Percentiles rank a stretch among this genome's conserved stretches.
These are phyloP conservation scores for Piaya cayana DNA, from an alignment of 2,113 vertebrate genomes.

Conservation along the genomic window DNA sequence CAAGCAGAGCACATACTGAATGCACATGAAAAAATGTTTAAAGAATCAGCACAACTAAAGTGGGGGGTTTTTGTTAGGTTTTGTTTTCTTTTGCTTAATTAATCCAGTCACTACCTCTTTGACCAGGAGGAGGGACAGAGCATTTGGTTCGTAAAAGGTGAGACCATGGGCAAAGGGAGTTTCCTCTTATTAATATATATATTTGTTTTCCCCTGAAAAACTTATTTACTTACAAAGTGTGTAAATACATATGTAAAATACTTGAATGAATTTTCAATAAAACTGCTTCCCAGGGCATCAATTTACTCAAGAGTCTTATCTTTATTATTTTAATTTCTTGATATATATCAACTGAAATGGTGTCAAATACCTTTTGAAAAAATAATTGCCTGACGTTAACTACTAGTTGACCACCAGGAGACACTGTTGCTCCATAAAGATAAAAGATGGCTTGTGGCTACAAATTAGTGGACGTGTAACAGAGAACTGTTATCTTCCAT, in stretches of 20 bases:
- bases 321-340: background rate
- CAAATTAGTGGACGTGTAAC: background rate
- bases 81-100: fast-evolving
- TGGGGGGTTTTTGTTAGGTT: fast-evolving
- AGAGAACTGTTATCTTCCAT: background rate
- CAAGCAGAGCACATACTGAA: background rate
- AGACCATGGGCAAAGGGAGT: background rate
- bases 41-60: background rate
- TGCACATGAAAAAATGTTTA: background rate
- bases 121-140: background rate
- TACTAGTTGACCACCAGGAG: conserved; percentile 12
- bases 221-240: background rate
- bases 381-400: background rate
- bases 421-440: background rate
- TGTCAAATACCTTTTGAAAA: background rate
- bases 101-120: background rate
- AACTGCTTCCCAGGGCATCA: background rate
- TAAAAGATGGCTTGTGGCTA: background rate
- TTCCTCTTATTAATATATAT: background rate
- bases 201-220: background rate
- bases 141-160: background rate
- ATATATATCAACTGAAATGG: background rate
- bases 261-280: background rate
- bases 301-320: background rate
- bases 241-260: background rate